Conservation (phyloP, 2,113 vertebrate species). For the Prunella fulvescens region DNA sequence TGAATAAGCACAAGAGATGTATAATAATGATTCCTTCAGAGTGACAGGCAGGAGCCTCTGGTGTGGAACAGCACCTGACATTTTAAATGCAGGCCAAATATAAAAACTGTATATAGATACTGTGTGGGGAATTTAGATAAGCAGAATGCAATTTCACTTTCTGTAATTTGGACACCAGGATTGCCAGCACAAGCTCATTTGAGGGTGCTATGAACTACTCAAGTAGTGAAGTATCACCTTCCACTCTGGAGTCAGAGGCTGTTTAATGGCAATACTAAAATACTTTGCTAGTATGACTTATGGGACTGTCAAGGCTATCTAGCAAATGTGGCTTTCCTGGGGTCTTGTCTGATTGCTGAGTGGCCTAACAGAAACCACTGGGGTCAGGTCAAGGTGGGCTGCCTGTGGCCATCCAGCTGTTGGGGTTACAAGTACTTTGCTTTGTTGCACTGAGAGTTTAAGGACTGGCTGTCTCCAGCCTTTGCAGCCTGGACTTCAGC, state of each 20-base stretch:
- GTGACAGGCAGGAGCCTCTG: not conserved
- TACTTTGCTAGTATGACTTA: not conserved
- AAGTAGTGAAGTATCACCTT: not conserved
- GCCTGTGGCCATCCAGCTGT: not conserved
- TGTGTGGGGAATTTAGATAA: not conserved
- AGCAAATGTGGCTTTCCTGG: not conserved
- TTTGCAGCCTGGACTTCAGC: not conserved
- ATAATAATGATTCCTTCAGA: not conserved
- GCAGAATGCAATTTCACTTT: not conserved
- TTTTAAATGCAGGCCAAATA: not conserved
- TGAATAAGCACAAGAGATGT: not conserved
- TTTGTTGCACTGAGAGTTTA: not conserved
- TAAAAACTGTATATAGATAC: not conserved
- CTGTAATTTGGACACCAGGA: not conserved
- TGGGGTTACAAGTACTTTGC: not conserved
- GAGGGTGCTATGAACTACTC: not conserved
- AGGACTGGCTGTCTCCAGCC: not conserved
- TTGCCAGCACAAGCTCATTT: not conserved
- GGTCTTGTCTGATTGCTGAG: not conserved
- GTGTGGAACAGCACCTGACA: not conserved
- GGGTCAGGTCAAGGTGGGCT: not conserved
- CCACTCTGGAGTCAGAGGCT: not conserved
- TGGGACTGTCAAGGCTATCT: not conserved
- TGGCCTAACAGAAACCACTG: not conserved
- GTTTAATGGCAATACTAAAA: not conserved